Evolutionary conservation across 64 coral and sea anemone species (phyloP), one percentile per base, ranked within the genome.

Genomic region (Stichodactyla helianthus): DNA sequence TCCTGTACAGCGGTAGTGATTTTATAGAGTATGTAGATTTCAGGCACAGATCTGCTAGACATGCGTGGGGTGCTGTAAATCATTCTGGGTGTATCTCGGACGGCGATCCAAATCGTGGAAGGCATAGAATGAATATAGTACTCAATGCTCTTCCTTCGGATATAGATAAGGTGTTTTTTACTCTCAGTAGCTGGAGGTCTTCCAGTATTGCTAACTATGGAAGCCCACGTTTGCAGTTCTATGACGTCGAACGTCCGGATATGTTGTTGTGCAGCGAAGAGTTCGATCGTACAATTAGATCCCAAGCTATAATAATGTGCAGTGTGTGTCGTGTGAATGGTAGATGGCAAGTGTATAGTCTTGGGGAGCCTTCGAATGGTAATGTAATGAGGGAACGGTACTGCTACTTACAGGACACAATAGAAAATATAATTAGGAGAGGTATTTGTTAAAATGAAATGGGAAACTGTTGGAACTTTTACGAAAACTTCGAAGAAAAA

Each of bases 1-100:
- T 92, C 18, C 25, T 92, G 64, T 92, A 92, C 79, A 84, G 63
- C 54, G 86, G 86, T 15, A 59, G 79, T 17, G 44, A 61, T 10
- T 88, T 92, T 61, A 27, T 84, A 50, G 7, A 92, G 80, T 52
- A 92, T 53, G 91, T 92, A 52, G 91, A 92, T 60, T 92, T 92
- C 86, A 84, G 91, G 27, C 71, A 71, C n/a, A 52, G n/a, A 16
- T 79, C 51, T 18, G 53, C 79, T 8, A 25, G 85, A 71, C 50
- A 20, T 23, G 91, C 64, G 52, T 77, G 65, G 10, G 86, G 91
- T 6, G 86, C 91, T 6, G 79, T 92, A 52, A 17, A 17, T 62
- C 91, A 92, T 83, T 92, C 91, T 84, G 91, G 91, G 53, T 84
- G 87, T 5, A 53, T 78, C 59, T 61, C 77, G 26, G 62, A 79